Conservation (phyloP, 2,888 invertebrate species). For the Heliconius sara region DNA sequence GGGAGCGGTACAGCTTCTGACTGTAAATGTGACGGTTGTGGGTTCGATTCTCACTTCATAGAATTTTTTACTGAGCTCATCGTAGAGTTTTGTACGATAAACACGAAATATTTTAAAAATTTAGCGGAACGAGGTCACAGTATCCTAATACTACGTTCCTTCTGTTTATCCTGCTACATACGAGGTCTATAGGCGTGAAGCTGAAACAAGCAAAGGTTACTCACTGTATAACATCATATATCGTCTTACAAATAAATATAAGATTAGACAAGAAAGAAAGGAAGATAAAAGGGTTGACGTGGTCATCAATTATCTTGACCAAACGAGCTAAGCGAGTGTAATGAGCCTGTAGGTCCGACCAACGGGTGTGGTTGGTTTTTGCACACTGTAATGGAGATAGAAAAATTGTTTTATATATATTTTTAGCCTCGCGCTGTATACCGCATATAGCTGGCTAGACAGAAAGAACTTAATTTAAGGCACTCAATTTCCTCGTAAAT, state of each 20-base stretch:
- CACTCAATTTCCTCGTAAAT: too few species aligned
- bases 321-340: constrained; percentile 83
- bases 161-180: too few species aligned
- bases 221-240: constrained; percentile 86
- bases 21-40: background rate
- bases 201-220: constrained; percentile 41
- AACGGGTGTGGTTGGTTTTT: constrained; percentile 54
- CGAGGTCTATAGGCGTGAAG: too few species aligned
- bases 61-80: too few species aligned
- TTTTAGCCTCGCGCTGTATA: too few species aligned
- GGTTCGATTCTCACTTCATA: too few species aligned
- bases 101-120: too few species aligned
- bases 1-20: too few species aligned
- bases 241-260: constrained; percentile 85
- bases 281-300: constrained; percentile 83
- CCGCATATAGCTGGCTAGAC: too few species aligned
- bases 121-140: background rate
- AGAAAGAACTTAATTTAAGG: too few species aligned
- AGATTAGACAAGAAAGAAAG: constrained; percentile 85
- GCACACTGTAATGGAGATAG: constrained; percentile 34
- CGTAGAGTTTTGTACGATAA: too few species aligned
- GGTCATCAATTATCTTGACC: constrained; percentile 80
- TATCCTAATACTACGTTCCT: background rate
- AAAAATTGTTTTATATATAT: background rate
- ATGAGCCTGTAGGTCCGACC: constrained; percentile 85